A percentile compares a stretch with the other conserved stretches of the same genome.
Conservation (phyloP, 2,888 invertebrate species). For the Scaptomyza parva region DNA sequence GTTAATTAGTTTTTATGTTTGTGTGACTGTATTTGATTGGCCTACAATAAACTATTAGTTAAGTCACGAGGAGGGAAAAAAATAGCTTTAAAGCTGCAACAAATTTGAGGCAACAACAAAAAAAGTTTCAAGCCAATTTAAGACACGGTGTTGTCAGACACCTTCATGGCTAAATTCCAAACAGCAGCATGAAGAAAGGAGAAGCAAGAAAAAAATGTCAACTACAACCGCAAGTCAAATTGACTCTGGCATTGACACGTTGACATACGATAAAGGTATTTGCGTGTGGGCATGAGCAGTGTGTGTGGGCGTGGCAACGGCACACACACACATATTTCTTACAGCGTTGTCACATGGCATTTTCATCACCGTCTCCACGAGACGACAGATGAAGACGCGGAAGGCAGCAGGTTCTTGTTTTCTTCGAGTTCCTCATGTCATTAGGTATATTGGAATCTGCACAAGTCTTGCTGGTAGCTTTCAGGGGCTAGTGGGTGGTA, state of each 20-base stretch:
- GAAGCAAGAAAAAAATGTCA: slow-evolving; percentile 50
- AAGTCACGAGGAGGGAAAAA: slow-evolving; percentile 6
- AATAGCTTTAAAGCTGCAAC: slow-evolving; percentile 37
- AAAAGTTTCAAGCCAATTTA: slow-evolving; percentile 11
- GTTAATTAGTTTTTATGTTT: slow-evolving; percentile 69
- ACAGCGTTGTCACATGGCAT: slow-evolving; percentile 75
- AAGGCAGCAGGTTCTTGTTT: slow-evolving; percentile 20
- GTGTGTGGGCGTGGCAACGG: slow-evolving; percentile 30
- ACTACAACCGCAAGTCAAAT: slow-evolving; percentile 75
- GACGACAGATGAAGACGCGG: slow-evolving; percentile 19
- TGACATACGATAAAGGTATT: slow-evolving; percentile 79
- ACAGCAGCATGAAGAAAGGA: neutral
- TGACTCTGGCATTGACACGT: slow-evolving; percentile 80
- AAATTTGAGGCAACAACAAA: slow-evolving; percentile 39
- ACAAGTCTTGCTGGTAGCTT: slow-evolving; percentile 3
- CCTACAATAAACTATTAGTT: neutral
- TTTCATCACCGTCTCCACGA: slow-evolving; percentile 62
- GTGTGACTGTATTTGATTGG: slow-evolving; percentile 13
- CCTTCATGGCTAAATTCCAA: slow-evolving; percentile 37
- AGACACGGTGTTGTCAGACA: slow-evolving; percentile 32
- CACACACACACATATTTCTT: slow-evolving; percentile 54
- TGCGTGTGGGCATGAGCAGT: slow-evolving; percentile 27
- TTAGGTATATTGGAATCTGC: slow-evolving; percentile 71
- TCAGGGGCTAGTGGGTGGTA: neutral
- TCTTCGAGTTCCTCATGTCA: slow-evolving; percentile 70